These are phyloP conservation scores for Lycocerus yunnanus DNA, from an alignment of 2,888 invertebrate species.

Conservation along the genomic window DNA sequence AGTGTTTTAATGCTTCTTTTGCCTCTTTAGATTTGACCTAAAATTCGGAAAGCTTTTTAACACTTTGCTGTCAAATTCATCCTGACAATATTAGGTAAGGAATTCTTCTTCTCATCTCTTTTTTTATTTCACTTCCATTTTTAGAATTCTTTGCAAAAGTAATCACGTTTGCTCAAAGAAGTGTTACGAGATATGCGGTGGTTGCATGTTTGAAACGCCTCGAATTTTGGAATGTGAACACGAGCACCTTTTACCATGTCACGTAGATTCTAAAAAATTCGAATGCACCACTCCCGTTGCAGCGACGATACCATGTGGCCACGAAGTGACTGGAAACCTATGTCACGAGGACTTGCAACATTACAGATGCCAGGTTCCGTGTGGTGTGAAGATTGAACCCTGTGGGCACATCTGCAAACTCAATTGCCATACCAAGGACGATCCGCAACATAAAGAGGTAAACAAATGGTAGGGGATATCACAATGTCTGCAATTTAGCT, in stretches of 20 bases:
- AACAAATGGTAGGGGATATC: slow-evolving; percentile 33
- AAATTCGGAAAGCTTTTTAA: slow-evolving; percentile 5
- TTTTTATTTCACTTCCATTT: not conserved
- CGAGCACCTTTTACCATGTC: slow-evolving; percentile 54
- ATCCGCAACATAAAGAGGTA: slow-evolving; percentile 63
- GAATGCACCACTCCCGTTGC: slow-evolving; percentile 44
- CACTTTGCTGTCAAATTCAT: slow-evolving; percentile 61
- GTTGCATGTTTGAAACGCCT: slow-evolving; percentile 43
- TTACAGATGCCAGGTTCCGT: slow-evolving; percentile 56
- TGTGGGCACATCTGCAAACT: slow-evolving; percentile 68
- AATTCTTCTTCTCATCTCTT: not conserved
- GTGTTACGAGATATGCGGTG: slow-evolving; percentile 51
- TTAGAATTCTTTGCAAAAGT: slow-evolving; percentile 57
- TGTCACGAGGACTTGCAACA: slow-evolving; percentile 52
- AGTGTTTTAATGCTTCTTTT: not conserved
- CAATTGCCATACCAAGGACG: slow-evolving; percentile 62
- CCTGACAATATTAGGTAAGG: slow-evolving; percentile 54
- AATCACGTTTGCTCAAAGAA: slow-evolving; percentile 59
- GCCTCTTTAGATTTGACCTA: not conserved
- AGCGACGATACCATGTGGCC: slow-evolving; percentile 35
- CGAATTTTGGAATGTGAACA: slow-evolving; percentile 61
- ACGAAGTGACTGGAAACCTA: slow-evolving; percentile 50
- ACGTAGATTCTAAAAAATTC: slow-evolving; percentile 53
- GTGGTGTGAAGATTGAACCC: slow-evolving; percentile 58
- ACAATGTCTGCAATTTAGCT: not conserved